Evolutionary conservation across 1,140 invertebrate genomes (phyloP), one percentile per base, ranked within the genome.

Genomic region (Dreissena polymorpha): DNA sequence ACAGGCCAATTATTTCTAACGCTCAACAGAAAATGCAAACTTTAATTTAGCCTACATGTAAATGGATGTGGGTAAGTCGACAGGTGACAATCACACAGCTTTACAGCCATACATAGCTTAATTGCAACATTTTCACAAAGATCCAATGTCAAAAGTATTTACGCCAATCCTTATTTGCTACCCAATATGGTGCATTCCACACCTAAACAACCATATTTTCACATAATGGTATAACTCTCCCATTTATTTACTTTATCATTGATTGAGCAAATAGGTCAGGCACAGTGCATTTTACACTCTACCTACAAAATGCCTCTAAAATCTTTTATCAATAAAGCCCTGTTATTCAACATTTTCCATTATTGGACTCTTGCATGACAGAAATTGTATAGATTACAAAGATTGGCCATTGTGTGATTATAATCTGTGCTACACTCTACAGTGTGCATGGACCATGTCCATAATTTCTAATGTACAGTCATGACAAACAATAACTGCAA

Each of bases 331-430:
- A 77, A 68, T 64, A 77, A 77, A 77, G 68, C 65, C n/a, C 60
- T 39, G 65, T 68, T 65, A 77, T 77, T 65, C 75, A 68, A 77
- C 55, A 64, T 21, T 25, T 53, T 68, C 75, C 55, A 68, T 77
- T 77, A 77, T 77, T 77, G 75, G 75, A 51, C 75, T 51, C 63
- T 8, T 75, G 73, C 73, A 75, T 50, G 73, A 64, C 65, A 64
- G 23, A 60, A 68, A 65, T 68, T 77, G 29, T 51, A 77, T 49
- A 77, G 75, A 77, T 77, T 77, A 77, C 75, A n/a, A 29, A 68
- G 57, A n/a, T 18, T 60, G 57, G 57, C 57, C 57, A n/a, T 60
- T 60, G 57, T 60, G 21, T 60, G 57, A 23, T 23, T 23, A 60
- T 60, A 60, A 60, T 60, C 57, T n/a, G 39, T 39, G 39, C 8